These are phyloP conservation scores for Loxodonta africana DNA, from an alignment of 2,113 vertebrate genomes.

Conservation along the genomic window DNA sequence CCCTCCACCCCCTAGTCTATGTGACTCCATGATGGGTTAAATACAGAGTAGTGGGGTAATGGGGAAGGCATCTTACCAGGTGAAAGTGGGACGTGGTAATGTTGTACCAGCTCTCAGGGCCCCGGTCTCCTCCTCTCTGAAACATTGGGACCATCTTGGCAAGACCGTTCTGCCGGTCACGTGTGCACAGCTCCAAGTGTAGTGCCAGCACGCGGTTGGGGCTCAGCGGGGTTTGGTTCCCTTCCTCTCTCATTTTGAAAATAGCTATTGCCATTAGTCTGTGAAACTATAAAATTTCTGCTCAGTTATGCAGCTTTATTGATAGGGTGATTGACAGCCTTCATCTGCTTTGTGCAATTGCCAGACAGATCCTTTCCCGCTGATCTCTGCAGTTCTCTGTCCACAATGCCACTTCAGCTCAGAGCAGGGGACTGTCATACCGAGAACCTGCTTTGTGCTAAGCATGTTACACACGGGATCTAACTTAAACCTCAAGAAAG, in stretches of 20 bases:
- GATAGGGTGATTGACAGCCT: not conserved
- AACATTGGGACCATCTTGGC: not conserved
- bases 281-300: not conserved
- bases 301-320: not conserved
- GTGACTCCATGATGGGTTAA: conserved; percentile 32
- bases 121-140: not conserved
- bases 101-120: not conserved
- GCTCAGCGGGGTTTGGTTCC: not conserved
- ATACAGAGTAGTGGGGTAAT: not conserved
- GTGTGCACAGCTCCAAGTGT: not conserved
- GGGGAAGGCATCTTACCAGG: not conserved
- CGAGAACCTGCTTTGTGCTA: not conserved
- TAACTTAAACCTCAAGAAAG: not conserved
- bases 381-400: not conserved
- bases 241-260: not conserved
- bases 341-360: not conserved
- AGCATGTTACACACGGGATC: not conserved
- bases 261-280: not conserved
- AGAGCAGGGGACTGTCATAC: not conserved
- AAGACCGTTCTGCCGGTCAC: not conserved
- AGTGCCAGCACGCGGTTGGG: not conserved
- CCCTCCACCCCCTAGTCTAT: not conserved
- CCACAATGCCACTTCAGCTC: not conserved
- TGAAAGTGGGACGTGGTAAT: rapidly evolving
- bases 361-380: not conserved